Percentiles rank a stretch among this genome's conserved stretches.
Conservation (phyloP, 2,113 vertebrate species). For the Aythya baeri region DNA sequence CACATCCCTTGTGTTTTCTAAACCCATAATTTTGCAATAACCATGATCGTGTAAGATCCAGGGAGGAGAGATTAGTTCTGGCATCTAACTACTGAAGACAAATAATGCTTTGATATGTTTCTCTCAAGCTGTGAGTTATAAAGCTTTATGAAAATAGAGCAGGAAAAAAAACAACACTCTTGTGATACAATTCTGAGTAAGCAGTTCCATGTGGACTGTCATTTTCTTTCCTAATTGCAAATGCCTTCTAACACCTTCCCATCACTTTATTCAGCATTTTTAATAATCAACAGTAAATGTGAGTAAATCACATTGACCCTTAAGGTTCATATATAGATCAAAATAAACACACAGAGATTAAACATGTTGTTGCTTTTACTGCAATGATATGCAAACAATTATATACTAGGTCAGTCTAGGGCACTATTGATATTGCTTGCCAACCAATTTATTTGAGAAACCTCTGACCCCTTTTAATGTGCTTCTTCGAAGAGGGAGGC, state of each 20-base stretch:
- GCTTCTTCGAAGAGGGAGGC: slow-evolving; percentile 39
- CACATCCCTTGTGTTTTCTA: not conserved
- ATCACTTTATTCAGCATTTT: slow-evolving; percentile 75
- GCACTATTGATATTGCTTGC: slow-evolving; percentile 69
- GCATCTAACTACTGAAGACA: not conserved
- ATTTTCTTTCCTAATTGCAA: slow-evolving; percentile 73
- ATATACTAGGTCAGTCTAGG: slow-evolving; percentile 64
- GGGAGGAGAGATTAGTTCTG: not conserved
- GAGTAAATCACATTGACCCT: slow-evolving; percentile 78
- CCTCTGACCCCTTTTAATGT: slow-evolving; percentile 65
- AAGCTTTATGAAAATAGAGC: slow-evolving; percentile 26
- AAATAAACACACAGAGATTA: slow-evolving; percentile 76
- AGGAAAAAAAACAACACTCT: not conserved
- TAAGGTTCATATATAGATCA: slow-evolving; percentile 66
- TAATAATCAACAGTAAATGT: slow-evolving; percentile 74
- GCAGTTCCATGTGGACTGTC: slow-evolving; percentile 58
- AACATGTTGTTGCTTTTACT: slow-evolving; percentile 65
- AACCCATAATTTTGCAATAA: not conserved
- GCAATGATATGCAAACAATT: slow-evolving; percentile 72
- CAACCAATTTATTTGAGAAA: slow-evolving; percentile 74
- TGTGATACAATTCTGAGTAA: slow-evolving; percentile 72
- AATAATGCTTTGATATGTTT: slow-evolving; percentile 22
- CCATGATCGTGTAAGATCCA: not conserved
- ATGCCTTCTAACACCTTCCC: slow-evolving; percentile 72
- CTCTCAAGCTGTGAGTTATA: slow-evolving; percentile 18